Evolutionary conservation across 2,888 invertebrate species (phyloP).

Genomic region (Sinhomidia bicolor): DNA sequence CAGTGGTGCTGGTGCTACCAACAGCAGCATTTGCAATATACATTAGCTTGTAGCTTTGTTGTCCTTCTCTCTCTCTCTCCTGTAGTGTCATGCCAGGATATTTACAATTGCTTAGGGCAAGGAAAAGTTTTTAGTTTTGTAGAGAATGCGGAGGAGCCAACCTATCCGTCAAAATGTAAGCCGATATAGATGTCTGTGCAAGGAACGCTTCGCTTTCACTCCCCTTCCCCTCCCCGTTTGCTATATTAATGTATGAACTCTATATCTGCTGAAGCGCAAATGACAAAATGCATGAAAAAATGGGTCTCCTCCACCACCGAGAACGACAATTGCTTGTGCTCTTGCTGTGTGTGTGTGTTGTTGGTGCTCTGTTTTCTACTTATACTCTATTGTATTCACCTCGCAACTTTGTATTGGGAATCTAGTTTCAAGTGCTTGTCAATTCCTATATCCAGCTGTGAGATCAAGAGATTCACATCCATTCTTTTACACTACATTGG

Average conservation of each 20-base stretch:
- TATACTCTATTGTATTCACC: no score
- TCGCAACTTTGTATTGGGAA: constrained; percentile 31
- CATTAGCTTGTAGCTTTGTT: not conserved
- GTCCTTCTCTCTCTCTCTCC: constrained; percentile 1
- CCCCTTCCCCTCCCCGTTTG: no score
- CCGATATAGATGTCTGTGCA: constrained; percentile 9
- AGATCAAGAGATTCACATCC: constrained; percentile 51
- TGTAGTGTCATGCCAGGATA: constrained; percentile 2
- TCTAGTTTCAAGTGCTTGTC: constrained; percentile 59
- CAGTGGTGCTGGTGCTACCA: not conserved
- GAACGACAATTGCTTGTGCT: constrained; percentile 30
- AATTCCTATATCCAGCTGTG: constrained; percentile 55
- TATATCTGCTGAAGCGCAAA: not conserved
- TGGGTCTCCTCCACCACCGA: no score
- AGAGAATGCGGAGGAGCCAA: not conserved
- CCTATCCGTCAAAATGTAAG: constrained; percentile 68
- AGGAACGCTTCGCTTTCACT: constrained; percentile 6
- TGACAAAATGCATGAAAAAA: no score
- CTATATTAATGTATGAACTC: no score
- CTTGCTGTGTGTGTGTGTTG: no score
- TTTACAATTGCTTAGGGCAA: constrained; percentile 59
- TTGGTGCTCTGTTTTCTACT: not conserved
- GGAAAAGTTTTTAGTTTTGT: constrained; percentile 25
- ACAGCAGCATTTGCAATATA: not conserved
- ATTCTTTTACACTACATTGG: constrained; percentile 1